Base-by-base conservation (phyloP, 2,888 invertebrate species). In the Caenorhabditis macrosperma region DNA sequence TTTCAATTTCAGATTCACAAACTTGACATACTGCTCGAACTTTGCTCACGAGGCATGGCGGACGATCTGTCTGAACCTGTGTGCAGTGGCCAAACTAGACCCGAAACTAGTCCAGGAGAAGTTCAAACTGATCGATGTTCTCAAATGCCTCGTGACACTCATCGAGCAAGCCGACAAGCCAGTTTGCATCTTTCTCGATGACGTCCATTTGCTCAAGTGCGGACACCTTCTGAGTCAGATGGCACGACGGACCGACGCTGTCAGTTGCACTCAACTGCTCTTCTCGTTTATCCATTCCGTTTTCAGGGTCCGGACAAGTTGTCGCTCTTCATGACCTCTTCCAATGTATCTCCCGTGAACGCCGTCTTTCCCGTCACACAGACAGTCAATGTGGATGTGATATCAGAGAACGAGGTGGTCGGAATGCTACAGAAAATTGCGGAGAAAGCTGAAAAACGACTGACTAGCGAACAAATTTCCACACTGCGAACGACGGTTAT, bases 11-110 rank as follows among this genome's bases (percentile, higher is more conserved):
- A 81, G 84, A 22, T 89, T 89, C 77, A 82, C 82, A 15, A 78
- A 78, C 33, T 64, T 89, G 17, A 85, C 89, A 0, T 87, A 88
- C 59, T 76, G 84, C 41, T 85, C 87, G 3, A 78, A 82, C 17
- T 88, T 88, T 61, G 89, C 88, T 17, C 89, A 90, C 75, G 90
- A 90, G 72, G 66, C 88, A 12, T 85, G 85, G 86, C 67, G 77
- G 17, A 57, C 54, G n/a, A 78, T 86, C 6, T 78, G 83, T 26
- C 35, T 75, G 20, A 60, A 71, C n/a, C 17, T 85, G 12, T 83
- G 78, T 57, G 28, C 46, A 20, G n/a, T 60, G n/a, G 64, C 76
- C 4, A 78, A 80, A 15, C 61, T 79, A 24, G 60, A 82, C 59
- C 60, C 77, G 22, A 76, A 59, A 20, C 60, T 57, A 5, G 69